Evolutionary conservation across 2,888 invertebrate genomes (phyloP), one percentile per base, ranked within the genome.

Genomic region (Alloscopus bannaensis): DNA sequence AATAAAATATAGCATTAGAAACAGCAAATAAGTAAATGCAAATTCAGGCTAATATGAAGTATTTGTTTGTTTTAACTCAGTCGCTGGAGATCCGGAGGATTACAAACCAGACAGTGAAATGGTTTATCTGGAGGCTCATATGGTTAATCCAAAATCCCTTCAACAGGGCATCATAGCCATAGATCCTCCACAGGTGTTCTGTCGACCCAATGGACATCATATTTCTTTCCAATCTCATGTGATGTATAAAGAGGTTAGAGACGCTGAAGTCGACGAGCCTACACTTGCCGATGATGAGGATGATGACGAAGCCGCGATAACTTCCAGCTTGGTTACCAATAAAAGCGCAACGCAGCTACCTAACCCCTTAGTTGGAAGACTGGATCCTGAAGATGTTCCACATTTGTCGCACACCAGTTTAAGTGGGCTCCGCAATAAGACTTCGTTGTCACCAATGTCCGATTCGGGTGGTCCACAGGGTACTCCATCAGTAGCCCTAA

Each of bases 121-220:
- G 45, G 84, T 85, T 57, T 85, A 90, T 3, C 89, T 92, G 31
- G 89, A 90, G 75, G 91, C 96, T 91, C 94, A 93, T 88, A 91
- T 95, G 81, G 94, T 96, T 80, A 95, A 96, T 87, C 95, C 95
- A 29, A 95, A 95, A 89, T 95, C 95, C 2, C 90, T 97, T 81
- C 96, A 97, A 89, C 95, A 96, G 87, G 93, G 94, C 84, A 91
- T 92, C 85, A 93, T 95, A 59, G 91, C 92, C 3, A 77, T 85
- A 40, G 62, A 76, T 47, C 73, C 80, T 22, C 84, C 84, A 0
- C 66, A 68, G 36, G 18, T 29, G 4, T 71, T 45, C 42, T 75
- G 77, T 24, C 60, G 79, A 69, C 47, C 83, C 0, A 81, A 81
- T 65, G 80, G 84, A 1, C 82, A 81, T 60, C 83, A 81, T 52